A percentile compares a stretch with the other conserved stretches of the same genome.
Conservation (phyloP, 2,113 vertebrate genomes). For the Hippoglossus stenolepis region DNA sequence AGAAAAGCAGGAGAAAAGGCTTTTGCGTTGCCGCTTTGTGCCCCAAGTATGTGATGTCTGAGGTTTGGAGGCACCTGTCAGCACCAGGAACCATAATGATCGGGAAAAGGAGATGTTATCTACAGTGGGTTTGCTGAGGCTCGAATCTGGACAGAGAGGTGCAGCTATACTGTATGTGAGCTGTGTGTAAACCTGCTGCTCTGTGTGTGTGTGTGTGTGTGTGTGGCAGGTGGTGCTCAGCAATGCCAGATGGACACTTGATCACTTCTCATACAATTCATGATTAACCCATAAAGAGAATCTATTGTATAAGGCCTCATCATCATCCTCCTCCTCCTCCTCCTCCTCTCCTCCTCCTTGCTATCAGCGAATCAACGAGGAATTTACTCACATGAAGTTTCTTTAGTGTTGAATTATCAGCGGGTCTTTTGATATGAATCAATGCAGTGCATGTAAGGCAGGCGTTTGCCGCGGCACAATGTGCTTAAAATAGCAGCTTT, state of each 20-base stretch:
- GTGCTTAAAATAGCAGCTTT: constrained; percentile 60
- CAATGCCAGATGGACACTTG: constrained; percentile 58
- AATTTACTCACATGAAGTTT: not conserved
- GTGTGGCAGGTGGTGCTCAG: constrained; percentile 36
- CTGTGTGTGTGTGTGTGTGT: constrained; percentile 1
- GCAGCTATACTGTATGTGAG: constrained; percentile 4
- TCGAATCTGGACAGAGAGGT: constrained; percentile 7
- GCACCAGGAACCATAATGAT: constrained; percentile 18
- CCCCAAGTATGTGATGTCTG: not conserved
- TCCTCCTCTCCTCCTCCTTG: constrained; percentile 15
- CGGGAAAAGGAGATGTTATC: not conserved
- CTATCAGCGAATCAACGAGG: not conserved
- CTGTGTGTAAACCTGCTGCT: not conserved
- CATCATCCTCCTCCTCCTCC: constrained; percentile 19
- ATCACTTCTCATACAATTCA: constrained; percentile 49
- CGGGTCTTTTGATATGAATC: not conserved
- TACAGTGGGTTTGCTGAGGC: not conserved
- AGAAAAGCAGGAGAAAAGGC: constrained; percentile 13
- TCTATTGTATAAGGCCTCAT: constrained; percentile 25
- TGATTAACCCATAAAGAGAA: constrained; percentile 50
- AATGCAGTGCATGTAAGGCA: not conserved
- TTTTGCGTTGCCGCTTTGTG: constrained; percentile 4
- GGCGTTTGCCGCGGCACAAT: constrained; percentile 28
- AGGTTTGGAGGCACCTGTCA: not conserved
- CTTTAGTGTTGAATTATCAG: not conserved